phyloP scores from a whole-genome alignment of 2,113 vertebrate genomes.

The Tautogolabrus adspersus region DNA sequence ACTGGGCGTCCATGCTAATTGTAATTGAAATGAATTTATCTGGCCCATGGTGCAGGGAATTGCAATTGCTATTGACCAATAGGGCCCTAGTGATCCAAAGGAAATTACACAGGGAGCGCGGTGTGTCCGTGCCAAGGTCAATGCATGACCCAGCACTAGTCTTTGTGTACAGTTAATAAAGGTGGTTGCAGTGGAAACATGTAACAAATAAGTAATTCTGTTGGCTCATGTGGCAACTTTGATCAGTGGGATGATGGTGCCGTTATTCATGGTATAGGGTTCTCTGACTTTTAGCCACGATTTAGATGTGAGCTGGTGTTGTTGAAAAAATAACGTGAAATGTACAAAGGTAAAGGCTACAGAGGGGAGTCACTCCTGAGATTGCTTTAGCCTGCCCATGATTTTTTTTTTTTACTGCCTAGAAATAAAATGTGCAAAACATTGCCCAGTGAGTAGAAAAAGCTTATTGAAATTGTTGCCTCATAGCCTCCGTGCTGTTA shows the following conservation, averaged over 20 bases:
- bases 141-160: constrained; percentile 16
- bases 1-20: constrained; percentile 79
- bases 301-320: constrained; percentile 27
- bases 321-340: constrained; percentile 43
- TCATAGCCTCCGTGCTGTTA: constrained; percentile 13
- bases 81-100: constrained; percentile 55
- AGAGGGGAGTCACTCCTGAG: constrained; percentile 28
- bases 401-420: constrained; percentile 8
- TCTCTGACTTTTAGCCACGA: constrained; percentile 41
- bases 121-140: constrained; percentile 40
- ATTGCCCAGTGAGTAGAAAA: constrained; percentile 11
- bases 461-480: constrained; percentile 8
- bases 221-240: constrained; percentile 18
- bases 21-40: constrained; percentile 85
- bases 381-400: constrained; percentile 5
- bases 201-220: constrained; percentile 47
- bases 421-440: constrained; percentile 24
- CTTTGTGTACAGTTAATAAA: constrained; percentile 53
- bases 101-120: constrained; percentile 63
- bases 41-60: constrained; percentile 62
- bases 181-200: constrained; percentile 7
- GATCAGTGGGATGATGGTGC: constrained; percentile 29
- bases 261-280: not conserved
- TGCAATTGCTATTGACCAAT: constrained; percentile 81
- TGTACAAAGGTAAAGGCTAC: constrained; percentile 20